A percentile compares a stretch with the other conserved stretches of the same genome.
Conservation (phyloP, 2,888 invertebrate species). For the Chydorus sphaericus region DNA sequence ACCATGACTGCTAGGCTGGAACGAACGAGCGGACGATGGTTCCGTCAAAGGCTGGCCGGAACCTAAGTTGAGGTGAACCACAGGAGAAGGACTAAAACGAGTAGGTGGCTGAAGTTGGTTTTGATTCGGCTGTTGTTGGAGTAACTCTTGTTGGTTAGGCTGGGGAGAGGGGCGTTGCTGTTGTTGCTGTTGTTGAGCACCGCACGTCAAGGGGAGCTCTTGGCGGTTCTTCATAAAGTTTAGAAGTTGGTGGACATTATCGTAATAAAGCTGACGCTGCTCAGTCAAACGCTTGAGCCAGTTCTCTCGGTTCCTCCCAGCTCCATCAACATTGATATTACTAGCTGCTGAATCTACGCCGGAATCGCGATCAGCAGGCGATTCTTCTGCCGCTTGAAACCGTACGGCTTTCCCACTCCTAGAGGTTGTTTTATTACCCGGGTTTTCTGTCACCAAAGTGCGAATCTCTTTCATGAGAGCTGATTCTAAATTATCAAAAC, state of each 20-base stretch:
- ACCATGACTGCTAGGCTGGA: no score
- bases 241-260: constrained; percentile 4
- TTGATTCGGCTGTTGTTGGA: not conserved
- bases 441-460: not conserved
- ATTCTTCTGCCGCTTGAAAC: not conserved
- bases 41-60: no score
- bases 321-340: not conserved
- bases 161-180: no score
- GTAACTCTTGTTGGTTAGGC: not conserved
- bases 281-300: not conserved
- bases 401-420: not conserved
- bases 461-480: not conserved
- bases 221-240: constrained; percentile 2
- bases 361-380: not conserved
- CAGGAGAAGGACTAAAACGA: no score
- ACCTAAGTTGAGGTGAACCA: no score
- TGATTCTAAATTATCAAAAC: not conserved
- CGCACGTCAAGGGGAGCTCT: not conserved
- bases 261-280: constrained; percentile 4
- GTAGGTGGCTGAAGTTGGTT: no score
- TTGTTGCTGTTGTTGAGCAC: not conserved
- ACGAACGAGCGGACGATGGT: no score
- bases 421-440: not conserved
- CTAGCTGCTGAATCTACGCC: not conserved
- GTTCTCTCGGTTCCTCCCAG: not conserved